Evolutionary conservation across 2,797 vertebrate species (phyloP).

Genomic region (Gobionotothen gibberifrons): DNA sequence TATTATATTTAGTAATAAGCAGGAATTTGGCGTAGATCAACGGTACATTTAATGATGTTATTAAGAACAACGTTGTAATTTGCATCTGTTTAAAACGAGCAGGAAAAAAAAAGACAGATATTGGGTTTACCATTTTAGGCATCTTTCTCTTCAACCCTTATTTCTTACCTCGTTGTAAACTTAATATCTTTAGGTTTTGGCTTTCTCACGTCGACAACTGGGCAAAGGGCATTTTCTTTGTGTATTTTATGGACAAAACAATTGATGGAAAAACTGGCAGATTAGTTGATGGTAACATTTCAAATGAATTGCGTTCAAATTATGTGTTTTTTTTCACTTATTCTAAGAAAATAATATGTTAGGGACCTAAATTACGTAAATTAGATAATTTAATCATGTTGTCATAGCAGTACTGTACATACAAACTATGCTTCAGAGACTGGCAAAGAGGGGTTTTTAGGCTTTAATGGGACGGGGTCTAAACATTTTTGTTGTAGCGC

Average conservation of each 20-base stretch:
- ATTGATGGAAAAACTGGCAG: neutral
- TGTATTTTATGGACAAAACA: neutral
- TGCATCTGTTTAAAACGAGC: too few relatives aligned
- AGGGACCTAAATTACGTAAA: neutral
- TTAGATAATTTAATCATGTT: neutral
- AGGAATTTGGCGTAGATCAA: neutral
- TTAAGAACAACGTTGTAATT: too few relatives aligned
- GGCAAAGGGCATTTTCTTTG: too few relatives aligned
- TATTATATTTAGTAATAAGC: slow-evolving; percentile 39
- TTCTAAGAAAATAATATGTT: neutral
- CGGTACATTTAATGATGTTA: neutral
- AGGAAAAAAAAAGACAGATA: too few relatives aligned
- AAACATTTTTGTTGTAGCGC: slow-evolving; percentile 1
- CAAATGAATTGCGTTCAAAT: neutral
- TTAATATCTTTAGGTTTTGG: neutral
- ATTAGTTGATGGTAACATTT: neutral
- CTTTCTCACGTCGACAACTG: neutral
- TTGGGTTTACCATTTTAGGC: too few relatives aligned
- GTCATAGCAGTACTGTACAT: neutral
- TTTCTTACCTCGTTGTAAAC: neutral
- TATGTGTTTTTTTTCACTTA: neutral
- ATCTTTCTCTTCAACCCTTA: neutral
- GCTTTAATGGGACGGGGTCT: neutral
- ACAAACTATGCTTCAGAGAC: neutral
- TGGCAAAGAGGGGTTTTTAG: neutral